Conservation (phyloP, 2,888 invertebrate genomes). For the Papilio protenor region DNA sequence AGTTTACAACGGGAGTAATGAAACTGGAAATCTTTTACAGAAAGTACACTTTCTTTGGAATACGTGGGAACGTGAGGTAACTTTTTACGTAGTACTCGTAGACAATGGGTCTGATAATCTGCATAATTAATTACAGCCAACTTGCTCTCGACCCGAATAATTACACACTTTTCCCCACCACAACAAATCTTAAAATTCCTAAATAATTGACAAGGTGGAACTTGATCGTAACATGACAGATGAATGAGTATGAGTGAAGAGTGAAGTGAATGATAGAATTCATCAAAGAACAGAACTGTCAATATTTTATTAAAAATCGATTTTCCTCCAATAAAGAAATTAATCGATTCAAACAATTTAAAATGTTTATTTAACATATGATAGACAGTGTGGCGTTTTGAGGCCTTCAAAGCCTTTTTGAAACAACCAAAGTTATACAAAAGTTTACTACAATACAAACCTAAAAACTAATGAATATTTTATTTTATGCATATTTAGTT, state of each 20-base stretch:
- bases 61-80: constrained; percentile 70
- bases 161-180: constrained; percentile 63
- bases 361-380: neutral
- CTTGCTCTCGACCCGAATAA: constrained; percentile 53
- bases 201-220: constrained; percentile 42
- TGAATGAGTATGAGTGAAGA: constrained; percentile 47
- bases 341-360: neutral
- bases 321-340: neutral
- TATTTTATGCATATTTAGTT: no score
- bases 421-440: no score
- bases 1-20: constrained; percentile 45
- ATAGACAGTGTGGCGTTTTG: no score
- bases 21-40: constrained; percentile 59
- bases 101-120: constrained; percentile 78
- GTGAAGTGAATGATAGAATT: neutral
- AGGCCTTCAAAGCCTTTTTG: no score
- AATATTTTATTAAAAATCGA: neutral
- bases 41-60: constrained; percentile 71
- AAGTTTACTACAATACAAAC: no score
- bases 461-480: no score
- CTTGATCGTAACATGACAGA: constrained; percentile 49
- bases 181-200: constrained; percentile 51
- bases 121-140: constrained; percentile 68
- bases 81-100: constrained; percentile 70
- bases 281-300: neutral